A percentile compares a stretch with the other conserved stretches of the same genome.
Conservation (phyloP, 2,888 invertebrate genomes). For the Drosophila ochracea region DNA sequence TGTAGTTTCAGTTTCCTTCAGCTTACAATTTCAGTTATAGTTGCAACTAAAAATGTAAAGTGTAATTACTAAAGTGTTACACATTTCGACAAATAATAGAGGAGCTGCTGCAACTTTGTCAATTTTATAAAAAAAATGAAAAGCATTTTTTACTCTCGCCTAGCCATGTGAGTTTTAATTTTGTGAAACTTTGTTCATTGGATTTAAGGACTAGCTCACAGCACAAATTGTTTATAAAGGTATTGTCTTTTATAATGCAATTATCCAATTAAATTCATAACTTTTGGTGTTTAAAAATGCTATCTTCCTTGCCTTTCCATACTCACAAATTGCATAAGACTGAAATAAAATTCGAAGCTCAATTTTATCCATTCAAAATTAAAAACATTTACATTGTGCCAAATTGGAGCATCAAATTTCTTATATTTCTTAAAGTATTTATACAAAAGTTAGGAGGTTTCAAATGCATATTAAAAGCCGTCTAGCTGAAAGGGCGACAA, state of each 20-base stretch:
- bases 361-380: background rate
- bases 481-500: background rate
- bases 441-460: background rate
- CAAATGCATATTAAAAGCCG: background rate
- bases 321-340: background rate
- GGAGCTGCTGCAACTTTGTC: conserved; percentile 38
- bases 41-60: conserved; percentile 37
- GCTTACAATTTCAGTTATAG: conserved; percentile 38
- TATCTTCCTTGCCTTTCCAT: background rate
- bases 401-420: background rate
- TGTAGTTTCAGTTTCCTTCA: conserved; percentile 9
- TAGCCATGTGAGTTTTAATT: conserved; percentile 1
- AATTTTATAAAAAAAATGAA: conserved; percentile 38
- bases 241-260: background rate
- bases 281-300: background rate
- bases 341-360: background rate
- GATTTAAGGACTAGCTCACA: background rate
- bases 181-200: background rate
- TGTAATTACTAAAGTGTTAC: conserved; percentile 54
- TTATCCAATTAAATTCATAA: background rate
- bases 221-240: background rate
- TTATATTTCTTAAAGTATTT: too few relatives aligned
- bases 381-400: background rate
- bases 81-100: conserved; percentile 8
- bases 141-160: background rate